phyloP scores from a whole-genome alignment of 2,113 vertebrate species.

The Aegypius monachus region DNA sequence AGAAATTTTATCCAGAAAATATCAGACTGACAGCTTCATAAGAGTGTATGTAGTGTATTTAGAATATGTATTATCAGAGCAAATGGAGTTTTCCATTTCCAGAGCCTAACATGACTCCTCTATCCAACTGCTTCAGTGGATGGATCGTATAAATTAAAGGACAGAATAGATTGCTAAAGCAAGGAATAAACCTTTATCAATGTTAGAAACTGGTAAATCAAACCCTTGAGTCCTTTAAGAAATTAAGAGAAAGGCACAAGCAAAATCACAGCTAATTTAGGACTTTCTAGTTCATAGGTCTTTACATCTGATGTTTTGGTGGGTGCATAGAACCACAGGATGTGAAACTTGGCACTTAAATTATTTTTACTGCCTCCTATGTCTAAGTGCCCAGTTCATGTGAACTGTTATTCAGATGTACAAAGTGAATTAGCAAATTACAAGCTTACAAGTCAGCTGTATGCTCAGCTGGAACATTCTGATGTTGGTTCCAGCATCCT shows the following conservation, averaged over 20 bases:
- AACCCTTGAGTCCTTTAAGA: not conserved
- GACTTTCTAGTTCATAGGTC: not conserved
- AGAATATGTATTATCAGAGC: not conserved
- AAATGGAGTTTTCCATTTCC: not conserved
- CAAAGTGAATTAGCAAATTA: not conserved
- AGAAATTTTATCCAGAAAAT: not conserved
- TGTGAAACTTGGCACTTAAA: not conserved
- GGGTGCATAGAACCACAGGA: not conserved
- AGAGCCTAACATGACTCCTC: not conserved
- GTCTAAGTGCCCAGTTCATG: not conserved
- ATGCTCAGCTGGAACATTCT: not conserved
- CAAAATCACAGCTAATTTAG: not conserved
- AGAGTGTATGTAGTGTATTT: not conserved
- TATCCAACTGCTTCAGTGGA: not conserved
- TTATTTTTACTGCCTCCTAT: not conserved
- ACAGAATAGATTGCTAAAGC: not conserved
- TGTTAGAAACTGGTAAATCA: not conserved
- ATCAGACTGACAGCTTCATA: not conserved
- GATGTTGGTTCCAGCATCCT: not conserved
- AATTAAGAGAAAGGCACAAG: not conserved
- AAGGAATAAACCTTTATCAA: not conserved
- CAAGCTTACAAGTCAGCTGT: not conserved
- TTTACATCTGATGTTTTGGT: not conserved
- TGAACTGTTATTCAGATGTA: not conserved
- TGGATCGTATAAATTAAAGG: not conserved